Base-by-base conservation (phyloP, 2,888 invertebrate genomes). In the Melanophora roralis region DNA sequence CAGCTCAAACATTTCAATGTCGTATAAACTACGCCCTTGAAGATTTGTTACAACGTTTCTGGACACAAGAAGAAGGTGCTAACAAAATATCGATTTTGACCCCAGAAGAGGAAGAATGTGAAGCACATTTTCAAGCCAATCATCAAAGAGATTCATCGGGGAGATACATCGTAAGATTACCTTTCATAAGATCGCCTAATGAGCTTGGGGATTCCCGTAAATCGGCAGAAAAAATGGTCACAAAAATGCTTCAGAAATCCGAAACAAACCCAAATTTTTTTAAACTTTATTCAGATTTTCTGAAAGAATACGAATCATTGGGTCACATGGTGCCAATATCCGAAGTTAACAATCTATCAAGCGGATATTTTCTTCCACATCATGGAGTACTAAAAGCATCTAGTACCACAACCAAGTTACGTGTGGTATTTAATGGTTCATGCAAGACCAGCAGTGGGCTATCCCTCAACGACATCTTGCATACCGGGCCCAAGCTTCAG, bases 391-490 rank as follows among this genome's bases (percentile, higher is more conserved):
- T n/a, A 19, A 27, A 40, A 1, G 32, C 9, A 12, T 34, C 12
- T 14, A 62, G 64, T 12, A 16, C 19, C 3, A 64, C 57, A 16
- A 73, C 64, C 8, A 73, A 64, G 9, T n/a, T 73, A 8, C 43
- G 55, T 1, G 65, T 40, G 0, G 67, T 53, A 40, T 65, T 65
- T 36, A 40, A 55, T 53, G 68, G 69, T 4, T 69, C 76, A 12
- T 51, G 19, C 11, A 51, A 62, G 32, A 68, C 67, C 47, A 53
- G 21, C 8, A 67, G 67, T 12, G 72, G 59, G 2, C 12, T 68
- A 36, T 65, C 78, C 3, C 40, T 78, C 16, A 78, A 72, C 65
- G 51, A 78, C 43, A 43, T 60, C 12, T 55, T 68, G 16, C n/a
- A n/a, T n/a, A n/a, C n/a, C n/a, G n/a, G n/a, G n/a, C n/a, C n/a